phyloP scores from a whole-genome alignment of 2,797 vertebrate species.

The Ctenopoma multispine region DNA sequence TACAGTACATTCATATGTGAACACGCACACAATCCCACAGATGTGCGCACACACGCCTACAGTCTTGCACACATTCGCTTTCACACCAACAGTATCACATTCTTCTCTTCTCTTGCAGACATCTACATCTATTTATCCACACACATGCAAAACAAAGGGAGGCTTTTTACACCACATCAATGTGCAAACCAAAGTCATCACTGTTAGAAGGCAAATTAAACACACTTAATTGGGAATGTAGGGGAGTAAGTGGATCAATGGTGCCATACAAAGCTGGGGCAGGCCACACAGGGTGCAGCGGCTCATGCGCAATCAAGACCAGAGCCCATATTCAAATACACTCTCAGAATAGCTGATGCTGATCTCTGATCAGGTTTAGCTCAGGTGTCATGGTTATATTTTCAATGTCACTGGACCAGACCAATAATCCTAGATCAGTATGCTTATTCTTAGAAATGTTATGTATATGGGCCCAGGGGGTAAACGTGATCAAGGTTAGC shows the following conservation, averaged over 20 bases:
- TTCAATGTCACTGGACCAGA: constrained; percentile 57
- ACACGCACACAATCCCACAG: constrained; percentile 31
- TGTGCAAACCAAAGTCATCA: constrained; percentile 87
- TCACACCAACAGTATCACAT: constrained; percentile 39
- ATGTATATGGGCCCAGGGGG: constrained; percentile 67
- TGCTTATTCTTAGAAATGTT: constrained; percentile 69
- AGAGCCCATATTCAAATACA: constrained; percentile 69
- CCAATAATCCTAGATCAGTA: constrained; percentile 65
- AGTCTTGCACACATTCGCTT: background rate
- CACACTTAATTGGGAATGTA: constrained; percentile 77
- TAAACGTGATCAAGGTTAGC: constrained; percentile 50
- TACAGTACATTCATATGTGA: constrained; percentile 59
- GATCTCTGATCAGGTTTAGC: constrained; percentile 70
- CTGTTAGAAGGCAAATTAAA: constrained; percentile 75
- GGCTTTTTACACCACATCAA: constrained; percentile 81
- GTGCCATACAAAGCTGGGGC: constrained; percentile 66
- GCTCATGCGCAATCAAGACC: constrained; percentile 70
- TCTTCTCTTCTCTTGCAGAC: constrained; percentile 58
- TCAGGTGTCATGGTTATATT: constrained; percentile 46
- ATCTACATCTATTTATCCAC: constrained; percentile 71
- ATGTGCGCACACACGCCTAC: constrained; percentile 28
- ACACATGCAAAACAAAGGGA: constrained; percentile 83
- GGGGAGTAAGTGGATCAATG: constrained; percentile 73
- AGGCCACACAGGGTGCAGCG: constrained; percentile 59
- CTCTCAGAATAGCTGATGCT: constrained; percentile 64